phyloP scores from a whole-genome alignment of 2,797 vertebrate genomes.

The Neomorphus geoffroyi region DNA sequence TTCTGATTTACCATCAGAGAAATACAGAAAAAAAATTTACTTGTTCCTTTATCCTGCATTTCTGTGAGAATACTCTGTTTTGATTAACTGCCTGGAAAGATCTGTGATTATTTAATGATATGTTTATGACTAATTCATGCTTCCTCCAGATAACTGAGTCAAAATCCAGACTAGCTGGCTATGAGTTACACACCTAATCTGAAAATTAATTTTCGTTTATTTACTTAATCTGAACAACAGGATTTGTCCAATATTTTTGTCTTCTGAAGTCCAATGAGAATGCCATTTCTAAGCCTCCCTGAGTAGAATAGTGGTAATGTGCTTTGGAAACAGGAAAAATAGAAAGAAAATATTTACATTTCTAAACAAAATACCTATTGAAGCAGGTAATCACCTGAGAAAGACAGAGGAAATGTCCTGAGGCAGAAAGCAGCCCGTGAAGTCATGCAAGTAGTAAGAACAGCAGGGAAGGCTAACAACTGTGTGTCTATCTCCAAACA shows the following conservation, averaged over 20 bases:
- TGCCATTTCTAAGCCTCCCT: background rate
- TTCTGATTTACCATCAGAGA: background rate
- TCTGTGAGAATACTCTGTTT: background rate
- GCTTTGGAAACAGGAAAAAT: conserved; percentile 48
- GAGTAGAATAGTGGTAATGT: background rate
- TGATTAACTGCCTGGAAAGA: background rate
- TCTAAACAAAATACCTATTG: conserved; percentile 43
- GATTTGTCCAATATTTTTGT: background rate
- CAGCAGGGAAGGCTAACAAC: background rate
- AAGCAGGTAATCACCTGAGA: conserved; percentile 52
- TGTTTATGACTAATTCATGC: background rate
- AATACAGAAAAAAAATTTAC: background rate
- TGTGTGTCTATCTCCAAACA: background rate
- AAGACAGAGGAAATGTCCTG: background rate
- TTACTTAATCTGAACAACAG: background rate
- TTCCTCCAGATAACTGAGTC: background rate
- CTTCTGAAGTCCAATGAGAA: background rate
- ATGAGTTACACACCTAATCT: background rate
- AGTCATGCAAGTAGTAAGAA: conserved; percentile 22
- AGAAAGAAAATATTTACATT: conserved; percentile 30
- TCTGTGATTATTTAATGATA: background rate
- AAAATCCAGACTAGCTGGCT: background rate
- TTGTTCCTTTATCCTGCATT: background rate
- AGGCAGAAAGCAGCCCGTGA: conserved; percentile 50
- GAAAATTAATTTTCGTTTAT: background rate